These are phyloP conservation scores for Dicentrarchus labrax DNA, from an alignment of 2,113 vertebrate species.

Conservation along the genomic window DNA sequence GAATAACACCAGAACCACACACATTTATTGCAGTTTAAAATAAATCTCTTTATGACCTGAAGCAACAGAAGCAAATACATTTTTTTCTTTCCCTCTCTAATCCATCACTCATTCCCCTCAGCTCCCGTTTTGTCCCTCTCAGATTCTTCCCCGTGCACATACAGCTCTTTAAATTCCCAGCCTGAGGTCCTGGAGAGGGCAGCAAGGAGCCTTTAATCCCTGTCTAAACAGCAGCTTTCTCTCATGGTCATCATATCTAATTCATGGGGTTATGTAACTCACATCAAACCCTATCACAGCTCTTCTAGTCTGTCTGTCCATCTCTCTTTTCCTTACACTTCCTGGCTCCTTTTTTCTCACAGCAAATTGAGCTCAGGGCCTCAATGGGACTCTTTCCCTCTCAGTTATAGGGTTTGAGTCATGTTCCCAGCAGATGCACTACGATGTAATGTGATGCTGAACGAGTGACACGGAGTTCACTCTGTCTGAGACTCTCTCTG, in stretches of 20 bases:
- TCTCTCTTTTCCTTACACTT: conserved; percentile 33
- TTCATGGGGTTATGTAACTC: conserved; percentile 80
- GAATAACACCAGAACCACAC: neutral
- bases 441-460: conserved; percentile 52
- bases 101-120: neutral
- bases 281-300: conserved; percentile 63
- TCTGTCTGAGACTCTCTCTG: conserved; percentile 30
- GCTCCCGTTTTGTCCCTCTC: neutral
- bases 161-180: conserved; percentile 32
- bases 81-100: neutral
- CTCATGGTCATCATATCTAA: conserved; percentile 79
- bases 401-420: conserved; percentile 58
- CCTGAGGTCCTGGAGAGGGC: conserved; percentile 67
- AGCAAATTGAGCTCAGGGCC: conserved; percentile 36
- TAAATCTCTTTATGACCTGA: neutral
- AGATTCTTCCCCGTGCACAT: neutral
- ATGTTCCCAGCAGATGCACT: conserved; percentile 42
- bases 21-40: neutral
- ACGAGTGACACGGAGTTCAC: conserved; percentile 26
- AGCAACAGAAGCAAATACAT: conserved; percentile 17
- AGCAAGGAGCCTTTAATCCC: conserved; percentile 75
- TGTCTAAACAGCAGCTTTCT: conserved; percentile 57
- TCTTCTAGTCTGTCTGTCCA: conserved; percentile 24
- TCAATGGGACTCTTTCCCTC: conserved; percentile 46
- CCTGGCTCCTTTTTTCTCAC: conserved; percentile 25